Evolutionary conservation across 2,888 invertebrate species (phyloP), one percentile per base, ranked within the genome.

Genomic region (Eulithis prunata): DNA sequence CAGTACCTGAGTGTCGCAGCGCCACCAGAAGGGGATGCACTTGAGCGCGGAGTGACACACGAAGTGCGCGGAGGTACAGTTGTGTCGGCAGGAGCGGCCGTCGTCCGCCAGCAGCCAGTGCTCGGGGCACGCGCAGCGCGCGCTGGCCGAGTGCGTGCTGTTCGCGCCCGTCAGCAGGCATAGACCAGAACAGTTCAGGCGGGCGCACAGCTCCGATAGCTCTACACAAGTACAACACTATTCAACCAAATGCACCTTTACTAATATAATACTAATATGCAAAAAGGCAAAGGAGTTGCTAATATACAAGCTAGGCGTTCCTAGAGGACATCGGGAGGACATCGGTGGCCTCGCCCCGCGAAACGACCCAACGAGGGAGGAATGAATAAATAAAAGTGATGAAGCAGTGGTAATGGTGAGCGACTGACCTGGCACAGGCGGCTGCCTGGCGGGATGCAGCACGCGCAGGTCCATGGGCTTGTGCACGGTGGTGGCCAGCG

Each of bases 391-490:
- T 32, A 32, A 0, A 41, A 41, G 41, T 41, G 8, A 41, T 32
- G 32, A 10, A 41, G 8, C 10, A 41, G 8, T 11, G 10, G 41
- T 41, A 11, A 41, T 41, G 6, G 41, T 0, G 1, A 1, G 41
- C 10, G 41, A 10, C 41, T 41, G 10, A 80, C 89, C 85, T 12
- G 90, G 89, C 62, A 76, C 72, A 4, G 91, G 85, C 69, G 94
- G 94, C 87, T 98, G 98, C 51, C 97, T 90, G 73, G 95, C 95
- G 0, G 97, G 97, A 90, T 98, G 98, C 73, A 95, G 95, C 14
- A 98, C 94, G 73, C 97, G 95, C 71, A 98, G 94, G 86, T 98
- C 98, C 98, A 98, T 98, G 41, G 98, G 98, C 70, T 97, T 94
- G 88, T 98, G 97, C 57, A 96, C 95, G 14, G 96, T 95, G 70